Percentiles rank a stretch among this genome's conserved stretches.
Conservation (phyloP, 1,140 invertebrate species). For the Wiebesia pumilae region DNA sequence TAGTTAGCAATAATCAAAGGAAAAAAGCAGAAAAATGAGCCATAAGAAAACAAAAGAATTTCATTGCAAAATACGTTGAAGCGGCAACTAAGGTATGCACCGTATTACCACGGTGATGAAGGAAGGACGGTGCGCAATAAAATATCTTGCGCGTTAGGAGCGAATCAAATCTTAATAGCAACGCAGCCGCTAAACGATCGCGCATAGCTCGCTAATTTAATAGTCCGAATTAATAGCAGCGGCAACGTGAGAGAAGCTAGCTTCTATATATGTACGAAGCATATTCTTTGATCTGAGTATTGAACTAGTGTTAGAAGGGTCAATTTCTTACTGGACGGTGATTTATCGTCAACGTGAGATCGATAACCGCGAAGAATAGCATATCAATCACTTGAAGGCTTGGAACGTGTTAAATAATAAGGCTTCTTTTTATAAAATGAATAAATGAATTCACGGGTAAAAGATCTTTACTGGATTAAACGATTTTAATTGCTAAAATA, state of each 20-base stretch:
- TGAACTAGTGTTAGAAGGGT: conserved; percentile 41
- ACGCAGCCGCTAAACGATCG: neutral
- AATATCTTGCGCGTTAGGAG: neutral
- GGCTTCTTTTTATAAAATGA: neutral
- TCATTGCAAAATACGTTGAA: neutral
- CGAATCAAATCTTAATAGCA: conserved; percentile 18
- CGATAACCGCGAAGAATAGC: conserved; percentile 1
- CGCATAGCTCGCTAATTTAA: conserved; percentile 34
- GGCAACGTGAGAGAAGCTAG: conserved; percentile 43
- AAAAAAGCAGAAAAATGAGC: neutral
- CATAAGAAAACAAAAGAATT: neutral
- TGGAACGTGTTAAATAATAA: neutral
- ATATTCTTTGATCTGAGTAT: neutral
- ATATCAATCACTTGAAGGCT: neutral
- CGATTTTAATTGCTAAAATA: neutral
- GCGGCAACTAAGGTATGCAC: neutral
- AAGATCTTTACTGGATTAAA: neutral
- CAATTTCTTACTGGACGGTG: conserved; percentile 21
- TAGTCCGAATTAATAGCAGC: conserved; percentile 34
- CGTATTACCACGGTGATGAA: neutral
- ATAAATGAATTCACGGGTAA: neutral
- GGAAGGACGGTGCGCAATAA: neutral
- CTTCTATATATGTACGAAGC: neutral
- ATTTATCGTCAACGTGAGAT: conserved; percentile 8
- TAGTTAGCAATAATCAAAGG: neutral